Base-by-base conservation (phyloP, 2,888 invertebrate genomes). In the Ceriagrion tenellum region DNA sequence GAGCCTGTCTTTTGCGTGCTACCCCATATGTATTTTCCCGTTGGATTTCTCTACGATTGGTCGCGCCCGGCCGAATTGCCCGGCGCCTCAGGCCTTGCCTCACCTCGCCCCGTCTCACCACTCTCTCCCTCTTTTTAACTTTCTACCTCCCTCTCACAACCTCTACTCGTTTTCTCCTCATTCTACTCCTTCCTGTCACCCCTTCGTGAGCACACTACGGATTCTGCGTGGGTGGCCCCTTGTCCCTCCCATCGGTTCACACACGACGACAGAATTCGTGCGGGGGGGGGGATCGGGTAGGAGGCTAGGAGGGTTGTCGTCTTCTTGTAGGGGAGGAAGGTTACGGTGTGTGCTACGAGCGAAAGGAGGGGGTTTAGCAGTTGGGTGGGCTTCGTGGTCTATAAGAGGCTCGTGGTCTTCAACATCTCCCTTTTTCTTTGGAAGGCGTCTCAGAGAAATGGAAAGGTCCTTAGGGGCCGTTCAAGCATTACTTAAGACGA, bases 231-330 rank as follows among this genome's bases (percentile, higher is more conserved):
- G 81, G 81, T 81, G 81, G 81, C n/a, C 81, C 35, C 81, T 4
- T 81, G 81, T 81, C 81, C 35, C 81, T 13, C 69, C 35, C 81
- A 81, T 81, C 81, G 81, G 30, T 81, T 81, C 35, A 81, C 81
- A 35, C 18, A 16, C 81, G 35, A 81, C 81, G 59, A 81, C 30
- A 69, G 47, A n/a, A 3, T 69, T 69, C 69, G 69, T 26, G 69
- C n/a, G 69, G 2, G 47, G 47, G 23, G 6, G 69, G 69, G n/a
- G n/a, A n/a, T 74, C 81, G 81, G 35, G 81, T n/a, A 6, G 81
- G 74, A 4, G 74, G 35, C 81, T 1, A 0, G 81, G 8, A 35
- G 81, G 16, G 59, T 20, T 59, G 59, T 47, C 47, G 59, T 20
- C 59, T 59, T 59, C 47, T 47, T 47, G 2, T 47, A 8, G 2